phyloP scores from a whole-genome alignment of 2,888 invertebrate genomes.

The Hecatera dysodea region DNA sequence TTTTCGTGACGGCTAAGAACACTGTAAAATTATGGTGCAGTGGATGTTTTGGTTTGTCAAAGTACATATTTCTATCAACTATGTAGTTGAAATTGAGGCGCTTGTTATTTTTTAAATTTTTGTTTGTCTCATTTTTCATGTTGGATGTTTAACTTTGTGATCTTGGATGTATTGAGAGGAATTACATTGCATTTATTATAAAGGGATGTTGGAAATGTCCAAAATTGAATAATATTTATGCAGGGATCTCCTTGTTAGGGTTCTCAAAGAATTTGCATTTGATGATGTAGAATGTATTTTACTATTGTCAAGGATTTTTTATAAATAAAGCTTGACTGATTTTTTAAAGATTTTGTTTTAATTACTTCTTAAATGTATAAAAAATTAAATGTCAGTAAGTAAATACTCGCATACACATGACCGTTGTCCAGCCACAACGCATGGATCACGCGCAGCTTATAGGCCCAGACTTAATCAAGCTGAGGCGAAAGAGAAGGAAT shows the following conservation, averaged over 20 bases:
- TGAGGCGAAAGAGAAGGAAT: neutral
- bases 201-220: constrained; percentile 52
- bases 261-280: constrained; percentile 53
- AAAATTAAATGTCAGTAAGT: neutral
- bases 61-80: constrained; percentile 43
- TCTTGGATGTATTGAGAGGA: constrained; percentile 42
- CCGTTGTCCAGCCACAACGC: neutral
- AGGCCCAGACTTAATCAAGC: neutral
- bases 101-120: constrained; percentile 32
- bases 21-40: constrained; percentile 13
- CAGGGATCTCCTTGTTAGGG: constrained; percentile 29
- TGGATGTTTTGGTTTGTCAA: constrained; percentile 28
- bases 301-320: constrained; percentile 60
- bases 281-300: constrained; percentile 46
- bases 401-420: neutral
- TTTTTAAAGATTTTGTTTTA: constrained; percentile 49
- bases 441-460: neutral
- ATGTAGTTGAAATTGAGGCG: constrained; percentile 8
- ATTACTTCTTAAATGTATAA: neutral
- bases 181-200: constrained; percentile 43
- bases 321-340: constrained; percentile 74
- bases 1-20: constrained; percentile 28
- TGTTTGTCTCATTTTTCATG: constrained; percentile 16
- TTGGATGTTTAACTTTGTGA: constrained; percentile 44
- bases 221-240: constrained; percentile 34